phyloP scores from a whole-genome alignment of 2,113 vertebrate genomes.

The Bubo scandiacus region DNA sequence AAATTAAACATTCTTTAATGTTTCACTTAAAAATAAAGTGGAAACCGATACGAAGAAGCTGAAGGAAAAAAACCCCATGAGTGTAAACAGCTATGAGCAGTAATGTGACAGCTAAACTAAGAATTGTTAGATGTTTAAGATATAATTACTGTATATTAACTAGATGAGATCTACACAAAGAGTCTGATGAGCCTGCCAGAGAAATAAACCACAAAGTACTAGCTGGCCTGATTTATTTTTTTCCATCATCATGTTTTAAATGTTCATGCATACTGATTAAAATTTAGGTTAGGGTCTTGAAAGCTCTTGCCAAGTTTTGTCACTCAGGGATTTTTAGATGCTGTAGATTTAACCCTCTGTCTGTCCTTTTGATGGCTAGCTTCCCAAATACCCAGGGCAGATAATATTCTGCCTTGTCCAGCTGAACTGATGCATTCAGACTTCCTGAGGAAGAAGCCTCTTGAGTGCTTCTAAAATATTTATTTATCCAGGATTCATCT shows the following conservation, averaged over 20 bases:
- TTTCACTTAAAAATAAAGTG: neutral
- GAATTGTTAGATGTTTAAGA: slow-evolving; percentile 17
- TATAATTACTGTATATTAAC: slow-evolving; percentile 42
- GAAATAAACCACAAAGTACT: slow-evolving; percentile 36
- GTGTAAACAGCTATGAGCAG: slow-evolving; percentile 10
- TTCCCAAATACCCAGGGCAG: neutral
- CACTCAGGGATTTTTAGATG: neutral
- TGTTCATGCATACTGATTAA: slow-evolving; percentile 32
- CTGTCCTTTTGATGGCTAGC: neutral
- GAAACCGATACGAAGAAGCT: neutral
- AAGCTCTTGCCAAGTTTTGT: neutral
- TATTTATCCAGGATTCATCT: slow-evolving; percentile 43
- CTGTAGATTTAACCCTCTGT: slow-evolving; percentile 20
- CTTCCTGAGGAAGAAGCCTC: slow-evolving; percentile 31
- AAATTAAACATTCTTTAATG: neutral
- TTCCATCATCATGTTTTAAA: slow-evolving; percentile 1
- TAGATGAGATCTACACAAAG: slow-evolving; percentile 23
- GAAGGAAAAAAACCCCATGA: neutral
- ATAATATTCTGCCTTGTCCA: neutral
- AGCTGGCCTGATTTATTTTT: slow-evolving; percentile 28
- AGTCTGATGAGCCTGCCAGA: slow-evolving; percentile 36
- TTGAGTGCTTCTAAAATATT: slow-evolving; percentile 34
- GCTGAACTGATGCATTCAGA: slow-evolving; percentile 16
- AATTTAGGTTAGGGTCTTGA: neutral
- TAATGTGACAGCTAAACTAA: slow-evolving; percentile 24